Evolutionary conservation across 2,888 invertebrate genomes (phyloP).

Genomic region (Ligdia adustata): DNA sequence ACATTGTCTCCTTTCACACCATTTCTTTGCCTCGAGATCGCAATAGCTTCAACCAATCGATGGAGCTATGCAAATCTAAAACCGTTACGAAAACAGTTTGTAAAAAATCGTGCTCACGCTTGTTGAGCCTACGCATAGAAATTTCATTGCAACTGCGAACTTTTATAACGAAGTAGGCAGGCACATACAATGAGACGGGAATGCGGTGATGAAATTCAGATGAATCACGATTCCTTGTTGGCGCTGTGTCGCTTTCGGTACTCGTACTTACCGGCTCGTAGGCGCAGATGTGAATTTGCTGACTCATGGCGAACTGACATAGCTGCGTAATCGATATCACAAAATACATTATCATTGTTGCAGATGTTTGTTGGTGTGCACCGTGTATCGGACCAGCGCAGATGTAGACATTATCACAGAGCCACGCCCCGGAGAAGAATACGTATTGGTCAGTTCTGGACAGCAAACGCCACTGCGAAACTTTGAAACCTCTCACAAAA

Average conservation of each 20-base stretch:
- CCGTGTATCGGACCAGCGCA: conserved; percentile 67
- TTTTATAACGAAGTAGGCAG: conserved; percentile 40
- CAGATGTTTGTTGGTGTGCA: conserved; percentile 80
- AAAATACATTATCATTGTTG: conserved; percentile 57
- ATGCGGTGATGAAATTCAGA: conserved; percentile 64
- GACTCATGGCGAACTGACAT: conserved; percentile 68
- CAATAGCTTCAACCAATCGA: conserved; percentile 49
- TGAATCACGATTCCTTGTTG: conserved; percentile 66
- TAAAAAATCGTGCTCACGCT: conserved; percentile 39
- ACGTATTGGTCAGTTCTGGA: conserved; percentile 85
- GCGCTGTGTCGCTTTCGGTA: conserved; percentile 45
- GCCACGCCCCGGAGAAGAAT: conserved; percentile 87
- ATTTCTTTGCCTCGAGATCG: conserved; percentile 52
- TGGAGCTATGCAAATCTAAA: conserved; percentile 60
- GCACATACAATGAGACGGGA: conserved; percentile 46
- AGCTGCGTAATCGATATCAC: conserved; percentile 42
- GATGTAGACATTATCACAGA: conserved; percentile 86
- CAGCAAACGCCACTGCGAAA: conserved; percentile 74
- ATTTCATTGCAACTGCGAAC: conserved; percentile 41
- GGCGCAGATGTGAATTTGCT: conserved; percentile 69
- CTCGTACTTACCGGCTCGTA: conserved; percentile 39
- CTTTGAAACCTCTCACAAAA: conserved; percentile 90
- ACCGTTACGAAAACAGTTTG: conserved; percentile 44
- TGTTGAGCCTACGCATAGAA: conserved; percentile 40
- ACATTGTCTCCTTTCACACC: conserved; percentile 63